Evolutionary conservation across 2,888 invertebrate species (phyloP).

Genomic region (Eristalis pertinax): DNA sequence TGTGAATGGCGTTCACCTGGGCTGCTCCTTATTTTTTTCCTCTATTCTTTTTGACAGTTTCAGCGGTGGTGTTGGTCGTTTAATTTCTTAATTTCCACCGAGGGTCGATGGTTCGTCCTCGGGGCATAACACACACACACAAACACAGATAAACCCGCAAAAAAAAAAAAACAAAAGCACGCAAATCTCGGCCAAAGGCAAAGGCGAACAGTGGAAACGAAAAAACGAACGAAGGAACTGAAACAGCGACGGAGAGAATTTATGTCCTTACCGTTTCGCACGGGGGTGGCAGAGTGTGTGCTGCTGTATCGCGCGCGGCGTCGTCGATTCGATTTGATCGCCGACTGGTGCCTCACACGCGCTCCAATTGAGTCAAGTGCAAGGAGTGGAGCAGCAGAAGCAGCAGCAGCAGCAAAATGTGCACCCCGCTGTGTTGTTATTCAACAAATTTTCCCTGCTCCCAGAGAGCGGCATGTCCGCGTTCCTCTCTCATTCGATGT

Average conservation of each 20-base stretch:
- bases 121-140: not conserved
- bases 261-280: conserved; percentile 46
- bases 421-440: conserved; percentile 61
- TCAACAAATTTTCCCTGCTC: conserved; percentile 59
- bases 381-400: conserved; percentile 67
- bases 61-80: conserved; percentile 37
- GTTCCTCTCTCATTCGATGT: not conserved
- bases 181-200: conserved; percentile 43
- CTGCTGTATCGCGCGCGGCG: conserved; percentile 33
- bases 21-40: conserved; percentile 57
- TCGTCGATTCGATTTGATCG: conserved; percentile 42
- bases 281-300: conserved; percentile 28
- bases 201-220: not conserved
- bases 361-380: conserved; percentile 69
- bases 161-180: too few species aligned
- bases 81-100: conserved; percentile 63
- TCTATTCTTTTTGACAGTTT: not conserved
- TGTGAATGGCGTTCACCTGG: conserved; percentile 37
- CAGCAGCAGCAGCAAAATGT: conserved; percentile 52
- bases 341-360: conserved; percentile 58
- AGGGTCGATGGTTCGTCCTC: conserved; percentile 10
- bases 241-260: conserved; percentile 33
- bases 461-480: conserved; percentile 4
- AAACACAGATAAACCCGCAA: not conserved
- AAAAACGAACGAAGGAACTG: too few species aligned